These are phyloP conservation scores for Cynoglossus semilaevis DNA, from an alignment of 2,113 vertebrate genomes.

Conservation along the genomic window DNA sequence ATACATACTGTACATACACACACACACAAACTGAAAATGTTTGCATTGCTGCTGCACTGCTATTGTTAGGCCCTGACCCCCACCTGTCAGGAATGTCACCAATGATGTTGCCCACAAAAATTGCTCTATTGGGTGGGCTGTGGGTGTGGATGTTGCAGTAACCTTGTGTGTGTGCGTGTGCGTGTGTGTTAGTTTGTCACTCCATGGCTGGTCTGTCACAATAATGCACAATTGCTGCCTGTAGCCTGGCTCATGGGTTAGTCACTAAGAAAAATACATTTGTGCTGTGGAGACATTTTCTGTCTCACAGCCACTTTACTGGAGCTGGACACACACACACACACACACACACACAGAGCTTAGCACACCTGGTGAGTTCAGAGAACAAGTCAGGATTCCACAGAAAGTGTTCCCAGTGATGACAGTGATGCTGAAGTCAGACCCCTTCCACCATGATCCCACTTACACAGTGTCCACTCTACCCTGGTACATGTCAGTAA, in stretches of 20 bases:
- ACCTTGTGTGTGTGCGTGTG: not conserved
- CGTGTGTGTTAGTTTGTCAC: not conserved
- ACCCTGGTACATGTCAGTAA: conserved; percentile 8
- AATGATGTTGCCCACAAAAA: conserved; percentile 36
- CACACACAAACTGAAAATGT: too few species aligned
- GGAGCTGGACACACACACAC: conserved; percentile 6
- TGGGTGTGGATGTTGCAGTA: conserved; percentile 18
- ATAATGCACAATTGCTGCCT: conserved; percentile 31
- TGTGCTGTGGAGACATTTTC: conserved; percentile 32
- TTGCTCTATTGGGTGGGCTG: conserved; percentile 46
- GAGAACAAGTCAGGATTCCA: conserved; percentile 55
- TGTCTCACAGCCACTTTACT: conserved; percentile 32
- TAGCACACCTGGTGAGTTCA: conserved; percentile 53
- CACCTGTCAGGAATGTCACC: conserved; percentile 56
- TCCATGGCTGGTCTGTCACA: conserved; percentile 17
- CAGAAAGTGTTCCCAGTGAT: conserved; percentile 47
- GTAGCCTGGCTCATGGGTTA: conserved; percentile 33
- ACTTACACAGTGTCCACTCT: too few species aligned
- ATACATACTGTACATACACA: not conserved
- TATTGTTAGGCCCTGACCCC: conserved; percentile 21
- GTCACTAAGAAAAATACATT: conserved; percentile 46
- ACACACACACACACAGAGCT: not conserved
- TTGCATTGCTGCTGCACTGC: conserved; percentile 10
- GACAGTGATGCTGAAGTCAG: conserved; percentile 33
- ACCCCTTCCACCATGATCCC: conserved; percentile 23